Conservation (phyloP, 2,888 invertebrate genomes). For the Siphlonurus alternatus region DNA sequence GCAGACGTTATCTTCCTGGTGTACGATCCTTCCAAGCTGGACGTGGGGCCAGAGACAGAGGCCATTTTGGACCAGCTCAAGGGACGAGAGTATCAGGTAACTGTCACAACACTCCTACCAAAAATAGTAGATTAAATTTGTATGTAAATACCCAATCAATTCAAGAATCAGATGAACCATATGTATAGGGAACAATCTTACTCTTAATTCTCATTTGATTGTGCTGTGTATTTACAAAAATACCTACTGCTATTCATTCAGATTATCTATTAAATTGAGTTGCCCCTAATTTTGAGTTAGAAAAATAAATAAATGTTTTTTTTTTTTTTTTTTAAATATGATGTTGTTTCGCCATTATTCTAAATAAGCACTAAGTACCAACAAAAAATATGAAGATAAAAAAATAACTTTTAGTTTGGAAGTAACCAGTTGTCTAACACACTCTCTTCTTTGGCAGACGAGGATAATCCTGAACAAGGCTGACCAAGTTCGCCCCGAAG, state of each 20-base stretch:
- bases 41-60: conserved; percentile 89
- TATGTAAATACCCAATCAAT: not conserved
- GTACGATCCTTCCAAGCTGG: conserved; percentile 88
- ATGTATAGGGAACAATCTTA: not conserved
- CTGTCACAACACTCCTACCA: not conserved
- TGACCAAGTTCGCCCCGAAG: conserved; percentile 80
- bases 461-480: conserved; percentile 90
- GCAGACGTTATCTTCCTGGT: conserved; percentile 91
- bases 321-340: no score
- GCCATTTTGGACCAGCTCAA: conserved; percentile 88
- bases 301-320: no score
- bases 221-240: not conserved
- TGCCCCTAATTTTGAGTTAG: no score
- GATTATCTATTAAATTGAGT: no score
- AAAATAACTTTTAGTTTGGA: no score
- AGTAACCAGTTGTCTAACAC: no score
- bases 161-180: not conserved
- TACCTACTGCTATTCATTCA: no score
- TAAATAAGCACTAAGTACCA: no score
- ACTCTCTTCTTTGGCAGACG: no score
- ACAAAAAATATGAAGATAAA: no score
- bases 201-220: no score
- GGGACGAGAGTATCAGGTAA: conserved; percentile 77
- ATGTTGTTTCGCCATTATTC: no score
- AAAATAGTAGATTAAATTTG: not conserved